Evolutionary conservation across 2,888 invertebrate genomes (phyloP), one percentile per base, ranked within the genome.

Genomic region (Ectobius pallidus): DNA sequence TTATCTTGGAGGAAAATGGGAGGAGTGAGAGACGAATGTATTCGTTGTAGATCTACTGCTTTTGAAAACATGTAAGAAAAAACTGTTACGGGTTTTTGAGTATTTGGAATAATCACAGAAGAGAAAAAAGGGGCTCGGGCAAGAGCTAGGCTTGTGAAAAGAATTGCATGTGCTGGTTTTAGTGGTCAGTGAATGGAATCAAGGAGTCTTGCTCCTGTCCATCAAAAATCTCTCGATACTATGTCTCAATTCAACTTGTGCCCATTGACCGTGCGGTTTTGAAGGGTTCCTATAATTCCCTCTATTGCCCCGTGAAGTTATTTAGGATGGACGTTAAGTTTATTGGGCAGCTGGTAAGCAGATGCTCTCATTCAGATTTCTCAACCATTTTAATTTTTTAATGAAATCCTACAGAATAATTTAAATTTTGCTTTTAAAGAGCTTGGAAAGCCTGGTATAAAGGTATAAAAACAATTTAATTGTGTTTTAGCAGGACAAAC

Each of bases 171-270:
- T n/a, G 58, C n/a, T 30, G n/a, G 11, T 25, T n/a, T 30, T 16
- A 25, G 58, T n/a, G 58, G 58, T 58, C 58, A 58, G 18, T 32
- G 30, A 58, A 58, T 58, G 58, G 58, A 27, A 58, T 27, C 58
- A 52, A 25, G 39, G 25, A 52, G 25, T 58, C 58, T 52, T 52
- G 30, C 30, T 30, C 9, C 32, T 52, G 11, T 20, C n/a, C 18
- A 52, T 18, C 52, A 20, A 20, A 34, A 7, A 34, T 34, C n/a
- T n/a, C 34, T 34, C 34, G 34, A 6, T 34, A 34, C 34, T 11
- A 22, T 6, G 32, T 27, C n/a, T 20, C 7, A 25, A 2, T 14
- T 30, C 32, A 30, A 16, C 32, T 58, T 25, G 58, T 58, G 27
- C 16, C 30, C 58, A 58, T 14, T 30, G 27, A n/a, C 30, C 30